Evolutionary conservation across 2,797 vertebrate genomes (phyloP).

Genomic region (Sarcophilus harrisii): DNA sequence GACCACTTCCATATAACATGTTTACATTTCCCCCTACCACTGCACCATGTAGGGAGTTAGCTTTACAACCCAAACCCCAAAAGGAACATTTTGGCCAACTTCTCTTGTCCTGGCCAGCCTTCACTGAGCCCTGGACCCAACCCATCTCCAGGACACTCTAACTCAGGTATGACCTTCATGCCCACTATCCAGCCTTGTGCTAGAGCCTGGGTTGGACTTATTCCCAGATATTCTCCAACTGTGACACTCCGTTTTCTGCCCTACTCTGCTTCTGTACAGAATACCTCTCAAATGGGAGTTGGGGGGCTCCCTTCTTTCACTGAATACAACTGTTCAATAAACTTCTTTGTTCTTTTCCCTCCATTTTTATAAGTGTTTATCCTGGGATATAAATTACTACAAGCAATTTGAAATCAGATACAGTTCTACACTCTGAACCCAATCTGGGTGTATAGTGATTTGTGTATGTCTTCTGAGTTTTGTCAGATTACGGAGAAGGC

Average conservation of each 20-base stretch:
- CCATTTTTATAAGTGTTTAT: slow-evolving; percentile 67
- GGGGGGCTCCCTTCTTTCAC: slow-evolving; percentile 19
- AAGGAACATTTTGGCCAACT: neutral
- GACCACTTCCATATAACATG: slow-evolving; percentile 35
- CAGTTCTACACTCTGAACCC: slow-evolving; percentile 34
- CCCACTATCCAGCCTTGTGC: neutral
- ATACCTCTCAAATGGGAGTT: neutral
- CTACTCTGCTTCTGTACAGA: neutral
- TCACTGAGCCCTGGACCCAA: neutral
- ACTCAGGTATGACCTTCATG: neutral
- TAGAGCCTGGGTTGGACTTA: slow-evolving; percentile 7
- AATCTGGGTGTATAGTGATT: slow-evolving; percentile 29
- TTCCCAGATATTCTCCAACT: neutral
- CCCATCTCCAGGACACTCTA: neutral
- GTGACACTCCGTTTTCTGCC: slow-evolving; percentile 1
- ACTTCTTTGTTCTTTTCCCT: slow-evolving; percentile 53
- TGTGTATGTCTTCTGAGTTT: slow-evolving; percentile 24
- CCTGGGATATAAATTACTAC: slow-evolving; percentile 66
- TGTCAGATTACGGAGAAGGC: slow-evolving; percentile 42
- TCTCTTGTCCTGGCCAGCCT: neutral
- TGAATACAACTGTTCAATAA: slow-evolving; percentile 51
- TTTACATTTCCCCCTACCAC: slow-evolving; percentile 60
- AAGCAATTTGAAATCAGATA: slow-evolving; percentile 68
- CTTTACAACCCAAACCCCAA: slow-evolving; percentile 43
- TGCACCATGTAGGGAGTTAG: slow-evolving; percentile 54